Conservation (phyloP, 2,797 vertebrate species). For the Sphaeramia orbicularis region DNA sequence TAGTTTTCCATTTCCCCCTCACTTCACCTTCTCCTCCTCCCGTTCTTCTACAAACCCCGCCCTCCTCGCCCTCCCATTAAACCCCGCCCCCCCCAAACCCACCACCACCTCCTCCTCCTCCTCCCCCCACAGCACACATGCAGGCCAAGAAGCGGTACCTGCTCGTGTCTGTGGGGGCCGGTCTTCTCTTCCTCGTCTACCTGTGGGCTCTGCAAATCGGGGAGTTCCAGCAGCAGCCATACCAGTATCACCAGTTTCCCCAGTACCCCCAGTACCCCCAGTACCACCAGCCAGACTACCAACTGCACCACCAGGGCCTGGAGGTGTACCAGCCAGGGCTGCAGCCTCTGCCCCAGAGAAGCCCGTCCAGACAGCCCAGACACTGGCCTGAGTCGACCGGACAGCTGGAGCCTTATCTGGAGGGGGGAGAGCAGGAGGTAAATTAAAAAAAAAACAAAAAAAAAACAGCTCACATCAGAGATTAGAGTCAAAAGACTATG, state of each 20-base stretch:
- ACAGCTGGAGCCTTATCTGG: constrained; percentile 82
- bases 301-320: constrained; percentile 60
- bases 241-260: constrained; percentile 71
- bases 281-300: constrained; percentile 64
- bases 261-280: constrained; percentile 70
- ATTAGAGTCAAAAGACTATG: not conserved
- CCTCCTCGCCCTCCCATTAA: constrained; percentile 19
- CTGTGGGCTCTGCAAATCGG: constrained; percentile 86
- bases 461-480: not conserved
- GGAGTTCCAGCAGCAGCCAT: constrained; percentile 81
- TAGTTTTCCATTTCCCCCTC: not conserved
- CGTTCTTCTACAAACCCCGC: constrained; percentile 3
- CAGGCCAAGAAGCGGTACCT: constrained; percentile 92
- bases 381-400: constrained; percentile 76
- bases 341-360: constrained; percentile 68
- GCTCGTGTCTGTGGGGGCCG: constrained; percentile 88
- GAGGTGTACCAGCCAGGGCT: constrained; percentile 60
- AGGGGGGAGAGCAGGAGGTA: constrained; percentile 86
- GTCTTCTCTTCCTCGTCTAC: constrained; percentile 87
- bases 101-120: constrained; percentile 56
- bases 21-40: not conserved
- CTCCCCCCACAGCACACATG: constrained; percentile 86
- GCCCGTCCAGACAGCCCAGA: constrained; percentile 63
- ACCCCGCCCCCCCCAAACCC: constrained; percentile 28
- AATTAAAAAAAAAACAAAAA: too few relatives aligned